A percentile compares a stretch with the other conserved stretches of the same genome.
These are phyloP conservation scores for Acanthococcus lagerstroemiae DNA, from an alignment of 2,888 invertebrate genomes.

Conservation along the genomic window DNA sequence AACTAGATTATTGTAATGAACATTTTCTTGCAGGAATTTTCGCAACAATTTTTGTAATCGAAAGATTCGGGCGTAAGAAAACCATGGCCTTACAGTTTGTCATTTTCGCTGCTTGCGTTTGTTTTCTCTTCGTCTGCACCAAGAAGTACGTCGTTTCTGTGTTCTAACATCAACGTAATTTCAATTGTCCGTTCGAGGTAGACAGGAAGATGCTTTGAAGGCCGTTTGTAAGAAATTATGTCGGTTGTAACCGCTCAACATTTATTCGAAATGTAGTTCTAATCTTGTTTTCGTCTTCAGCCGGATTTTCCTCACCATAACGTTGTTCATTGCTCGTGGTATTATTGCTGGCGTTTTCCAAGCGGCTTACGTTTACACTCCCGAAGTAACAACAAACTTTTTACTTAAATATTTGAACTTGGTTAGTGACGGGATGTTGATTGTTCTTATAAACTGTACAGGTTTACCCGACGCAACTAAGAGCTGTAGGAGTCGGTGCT, in stretches of 20 bases:
- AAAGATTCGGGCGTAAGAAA: slow-evolving; percentile 76
- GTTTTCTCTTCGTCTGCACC: slow-evolving; percentile 59
- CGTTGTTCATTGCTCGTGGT: slow-evolving; percentile 78
- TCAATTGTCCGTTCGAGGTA: no score
- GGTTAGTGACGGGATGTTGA: no score
- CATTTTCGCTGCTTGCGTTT: slow-evolving; percentile 65
- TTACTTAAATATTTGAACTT: not conserved
- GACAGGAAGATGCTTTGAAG: no score
- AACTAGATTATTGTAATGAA: not conserved
- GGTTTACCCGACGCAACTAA: slow-evolving; percentile 78
- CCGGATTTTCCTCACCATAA: slow-evolving; percentile 63
- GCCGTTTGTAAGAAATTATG: no score
- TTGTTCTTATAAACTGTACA: no score
- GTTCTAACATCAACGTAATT: no score
- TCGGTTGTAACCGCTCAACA: no score
- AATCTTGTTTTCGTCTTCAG: slow-evolving; percentile 44
- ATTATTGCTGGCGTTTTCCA: slow-evolving; percentile 91
- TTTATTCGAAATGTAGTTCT: no score
- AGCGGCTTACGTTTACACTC: slow-evolving; percentile 91
- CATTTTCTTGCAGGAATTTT: slow-evolving; percentile 57
- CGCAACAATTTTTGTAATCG: slow-evolving; percentile 78
- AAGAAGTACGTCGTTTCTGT: slow-evolving; percentile 32
- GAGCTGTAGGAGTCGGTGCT: slow-evolving; percentile 84
- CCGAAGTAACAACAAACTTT: slow-evolving; percentile 53
- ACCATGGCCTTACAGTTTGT: slow-evolving; percentile 91